Base-by-base conservation (phyloP, 2,113 vertebrate genomes). In the Psammodynastes pulverulentus region DNA sequence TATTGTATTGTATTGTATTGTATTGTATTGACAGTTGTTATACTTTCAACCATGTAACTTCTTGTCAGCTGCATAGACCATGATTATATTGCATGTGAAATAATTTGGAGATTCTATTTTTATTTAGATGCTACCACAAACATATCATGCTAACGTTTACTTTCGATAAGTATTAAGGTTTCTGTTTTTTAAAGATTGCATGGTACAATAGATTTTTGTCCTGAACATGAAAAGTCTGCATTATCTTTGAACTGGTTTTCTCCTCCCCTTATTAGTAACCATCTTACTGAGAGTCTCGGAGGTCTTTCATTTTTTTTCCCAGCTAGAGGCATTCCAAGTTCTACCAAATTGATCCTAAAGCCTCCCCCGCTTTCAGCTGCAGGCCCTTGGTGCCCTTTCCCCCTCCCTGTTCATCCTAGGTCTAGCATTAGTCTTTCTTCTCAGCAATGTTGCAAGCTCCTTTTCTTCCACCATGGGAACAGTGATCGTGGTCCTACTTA, bases 401-500 rank as follows among this genome's bases (percentile, higher is more conserved):
- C 54, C 93, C 88, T 92, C 89, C 90, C 96, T 93, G 92, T 91
- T 94, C 0, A 29, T 89, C 91, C 43, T 94, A 94, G 95, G 92
- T 94, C 93, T 94, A 94, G 86, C 93, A 92, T 94, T 94, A 89
- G 94, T 91, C 48, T 95, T 95, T 94, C 93, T 97, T 97, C 95
- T 95, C 95, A 94, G 95, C 95, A 94, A 95, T 97, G 95, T 95
- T 93, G 95, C 96, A 67, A 94, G 95, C 92, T 94, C 89, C 94
- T 95, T 94, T 96, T 93, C 51, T 87, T 90, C 94, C 6, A 17
- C 95, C 96, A 95, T 84, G 93, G 96, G 96, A 96, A 93, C 96
- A 93, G 95, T 94, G 94, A 89, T 92, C 0, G 93, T 96, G 95
- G 95, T 95, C 97, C 97, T 96, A 97, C 97, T 97, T 97, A 97